Evolutionary conservation across 1,140 invertebrate species (phyloP).

Genomic region (Drosophila baimaii): DNA sequence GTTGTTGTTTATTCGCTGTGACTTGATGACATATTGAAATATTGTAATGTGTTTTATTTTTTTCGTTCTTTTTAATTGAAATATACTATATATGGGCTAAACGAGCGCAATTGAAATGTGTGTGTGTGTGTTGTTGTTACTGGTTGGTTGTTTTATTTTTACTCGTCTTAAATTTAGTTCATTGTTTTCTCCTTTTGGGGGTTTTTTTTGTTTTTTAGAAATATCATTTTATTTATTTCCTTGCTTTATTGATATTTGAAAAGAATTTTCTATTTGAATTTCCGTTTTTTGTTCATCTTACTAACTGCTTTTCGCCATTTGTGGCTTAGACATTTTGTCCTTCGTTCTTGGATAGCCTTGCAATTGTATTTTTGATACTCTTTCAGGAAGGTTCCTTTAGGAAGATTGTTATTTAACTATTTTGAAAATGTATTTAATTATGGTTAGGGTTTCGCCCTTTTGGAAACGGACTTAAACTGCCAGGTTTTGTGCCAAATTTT

Average conservation of each 20-base stretch:
- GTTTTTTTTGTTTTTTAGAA: slow-evolving; percentile 48
- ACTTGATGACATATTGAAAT: slow-evolving; percentile 65
- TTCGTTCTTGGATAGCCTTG: slow-evolving; percentile 23
- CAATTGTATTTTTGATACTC: slow-evolving; percentile 27
- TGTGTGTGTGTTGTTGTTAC: slow-evolving; percentile 40
- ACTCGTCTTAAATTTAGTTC: slow-evolving; percentile 28
- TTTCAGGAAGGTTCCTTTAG: too few species aligned
- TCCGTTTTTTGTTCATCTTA: slow-evolving; percentile 25
- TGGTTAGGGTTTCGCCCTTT: neutral
- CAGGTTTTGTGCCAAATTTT: neutral
- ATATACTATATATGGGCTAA: slow-evolving; percentile 56
- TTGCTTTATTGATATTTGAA: slow-evolving; percentile 83
- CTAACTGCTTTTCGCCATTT: slow-evolving; percentile 28
- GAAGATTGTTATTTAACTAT: too few species aligned
- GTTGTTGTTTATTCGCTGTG: slow-evolving; percentile 68
- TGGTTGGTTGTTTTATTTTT: slow-evolving; percentile 21
- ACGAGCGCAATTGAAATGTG: slow-evolving; percentile 50
- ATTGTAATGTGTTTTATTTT: slow-evolving; percentile 45
- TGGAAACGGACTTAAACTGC: neutral
- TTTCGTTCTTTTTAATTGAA: slow-evolving; percentile 57
- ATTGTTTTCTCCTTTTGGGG: slow-evolving; percentile 29
- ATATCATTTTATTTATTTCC: slow-evolving; percentile 52
- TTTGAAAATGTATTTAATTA: too few species aligned
- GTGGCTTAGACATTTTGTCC: slow-evolving; percentile 10
- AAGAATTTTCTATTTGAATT: slow-evolving; percentile 79